phyloP scores from a whole-genome alignment of 2,888 invertebrate genomes.

The Notodonta ziczac region DNA sequence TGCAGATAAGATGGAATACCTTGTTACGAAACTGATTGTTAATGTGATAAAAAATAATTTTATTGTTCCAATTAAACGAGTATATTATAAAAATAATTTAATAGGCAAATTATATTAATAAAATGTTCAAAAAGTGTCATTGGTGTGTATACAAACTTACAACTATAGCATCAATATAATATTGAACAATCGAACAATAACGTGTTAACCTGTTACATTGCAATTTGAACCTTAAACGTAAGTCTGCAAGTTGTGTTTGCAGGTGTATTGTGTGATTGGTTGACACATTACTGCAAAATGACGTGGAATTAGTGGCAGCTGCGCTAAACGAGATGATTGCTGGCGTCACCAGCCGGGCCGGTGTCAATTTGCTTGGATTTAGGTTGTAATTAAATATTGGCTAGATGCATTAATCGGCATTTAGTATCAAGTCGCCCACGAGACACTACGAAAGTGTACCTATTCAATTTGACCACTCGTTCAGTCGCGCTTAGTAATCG shows the following conservation, averaged over 20 bases:
- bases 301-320: background rate
- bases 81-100: conserved; percentile 84
- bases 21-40: no score
- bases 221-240: no score
- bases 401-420: no score
- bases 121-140: conserved; percentile 83
- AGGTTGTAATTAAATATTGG: background rate
- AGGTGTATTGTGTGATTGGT: background rate
- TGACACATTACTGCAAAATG: background rate
- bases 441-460: no score
- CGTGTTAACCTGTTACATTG: background rate
- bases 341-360: background rate
- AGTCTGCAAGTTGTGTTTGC: background rate
- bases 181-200: conserved; percentile 56
- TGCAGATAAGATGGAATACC: no score
- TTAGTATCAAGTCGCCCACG: no score
- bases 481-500: no score
- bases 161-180: conserved; percentile 57
- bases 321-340: background rate
- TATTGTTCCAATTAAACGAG: background rate
- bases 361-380: background rate
- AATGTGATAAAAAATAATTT: no score
- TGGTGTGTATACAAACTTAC: conserved; percentile 80
- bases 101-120: conserved; percentile 81
- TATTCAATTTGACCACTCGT: no score